Evolutionary conservation across 2,113 vertebrate genomes (phyloP).

Genomic region (Siniperca chuatsi): DNA sequence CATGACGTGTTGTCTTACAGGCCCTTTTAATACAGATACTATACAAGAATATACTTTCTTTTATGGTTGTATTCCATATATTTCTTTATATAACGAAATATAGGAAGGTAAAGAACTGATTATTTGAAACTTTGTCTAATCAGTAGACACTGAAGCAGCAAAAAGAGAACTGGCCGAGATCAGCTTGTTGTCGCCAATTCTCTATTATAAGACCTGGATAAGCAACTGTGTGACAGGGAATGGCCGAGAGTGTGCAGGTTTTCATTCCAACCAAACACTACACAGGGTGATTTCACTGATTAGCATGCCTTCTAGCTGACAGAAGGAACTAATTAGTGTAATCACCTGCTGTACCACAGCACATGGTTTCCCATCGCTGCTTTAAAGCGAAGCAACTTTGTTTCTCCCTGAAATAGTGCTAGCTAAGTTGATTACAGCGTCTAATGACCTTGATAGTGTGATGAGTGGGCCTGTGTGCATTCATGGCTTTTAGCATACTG

Average conservation of each 20-base stretch:
- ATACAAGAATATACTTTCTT: background rate
- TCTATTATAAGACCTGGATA: slow-evolving; percentile 40
- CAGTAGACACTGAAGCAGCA: slow-evolving; percentile 10
- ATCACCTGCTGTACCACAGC: slow-evolving; percentile 70
- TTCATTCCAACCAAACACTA: slow-evolving; percentile 53
- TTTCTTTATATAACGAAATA: too few species aligned
- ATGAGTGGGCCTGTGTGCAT: slow-evolving; percentile 62
- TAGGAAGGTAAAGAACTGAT: background rate
- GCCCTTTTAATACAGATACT: background rate
- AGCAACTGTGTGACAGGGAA: slow-evolving; percentile 65
- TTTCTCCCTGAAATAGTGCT: slow-evolving; percentile 60
- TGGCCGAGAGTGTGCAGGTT: slow-evolving; percentile 54
- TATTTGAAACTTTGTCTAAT: slow-evolving; percentile 32
- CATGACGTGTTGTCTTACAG: background rate
- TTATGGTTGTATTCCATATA: background rate
- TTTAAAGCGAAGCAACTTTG: slow-evolving; percentile 65
- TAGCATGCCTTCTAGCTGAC: slow-evolving; percentile 73
- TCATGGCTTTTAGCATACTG: slow-evolving; percentile 70
- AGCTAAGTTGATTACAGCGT: slow-evolving; percentile 70
- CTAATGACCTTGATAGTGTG: slow-evolving; percentile 76
- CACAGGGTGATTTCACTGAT: slow-evolving; percentile 68
- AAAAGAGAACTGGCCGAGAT: slow-evolving; percentile 6
- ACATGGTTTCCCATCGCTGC: slow-evolving; percentile 50
- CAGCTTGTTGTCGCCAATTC: slow-evolving; percentile 22
- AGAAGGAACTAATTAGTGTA: slow-evolving; percentile 77